Conservation (phyloP, 2,888 invertebrate genomes). For the Papilio protenor region DNA sequence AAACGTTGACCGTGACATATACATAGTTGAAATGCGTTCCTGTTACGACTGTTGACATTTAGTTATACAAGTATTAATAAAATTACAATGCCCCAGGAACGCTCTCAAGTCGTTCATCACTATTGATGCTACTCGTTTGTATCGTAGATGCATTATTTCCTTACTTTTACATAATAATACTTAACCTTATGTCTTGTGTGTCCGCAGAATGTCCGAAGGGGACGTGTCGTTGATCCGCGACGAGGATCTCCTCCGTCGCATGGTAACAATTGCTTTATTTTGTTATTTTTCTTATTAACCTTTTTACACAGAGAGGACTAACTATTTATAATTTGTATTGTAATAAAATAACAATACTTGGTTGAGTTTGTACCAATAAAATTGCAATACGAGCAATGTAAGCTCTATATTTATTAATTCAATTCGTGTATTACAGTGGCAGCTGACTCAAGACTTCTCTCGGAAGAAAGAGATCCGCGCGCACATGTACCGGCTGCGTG, state of each 20-base stretch:
- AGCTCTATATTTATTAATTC: not conserved
- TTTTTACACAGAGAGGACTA: not conserved
- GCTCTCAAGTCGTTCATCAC: too few species aligned
- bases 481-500: constrained; percentile 93
- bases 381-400: not conserved
- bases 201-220: constrained; percentile 82
- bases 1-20: not conserved
- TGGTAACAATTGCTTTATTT: constrained; percentile 82
- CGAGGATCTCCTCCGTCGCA: constrained; percentile 90
- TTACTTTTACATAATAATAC: not conserved
- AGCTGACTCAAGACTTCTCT: constrained; percentile 93
- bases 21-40: not conserved
- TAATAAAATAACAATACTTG: not conserved
- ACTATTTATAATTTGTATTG: not conserved
- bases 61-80: not conserved
- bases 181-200: constrained; percentile 49
- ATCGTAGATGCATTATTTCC: not conserved
- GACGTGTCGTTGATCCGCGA: constrained; percentile 89
- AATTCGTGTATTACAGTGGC: constrained; percentile 86
- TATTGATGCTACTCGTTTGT: not conserved
- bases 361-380: not conserved
- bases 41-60: not conserved
- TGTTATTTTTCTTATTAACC: not conserved
- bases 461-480: constrained; percentile 94
- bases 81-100: not conserved